Base-by-base conservation (phyloP, 2,888 invertebrate genomes). In the Harmothoe impar region DNA sequence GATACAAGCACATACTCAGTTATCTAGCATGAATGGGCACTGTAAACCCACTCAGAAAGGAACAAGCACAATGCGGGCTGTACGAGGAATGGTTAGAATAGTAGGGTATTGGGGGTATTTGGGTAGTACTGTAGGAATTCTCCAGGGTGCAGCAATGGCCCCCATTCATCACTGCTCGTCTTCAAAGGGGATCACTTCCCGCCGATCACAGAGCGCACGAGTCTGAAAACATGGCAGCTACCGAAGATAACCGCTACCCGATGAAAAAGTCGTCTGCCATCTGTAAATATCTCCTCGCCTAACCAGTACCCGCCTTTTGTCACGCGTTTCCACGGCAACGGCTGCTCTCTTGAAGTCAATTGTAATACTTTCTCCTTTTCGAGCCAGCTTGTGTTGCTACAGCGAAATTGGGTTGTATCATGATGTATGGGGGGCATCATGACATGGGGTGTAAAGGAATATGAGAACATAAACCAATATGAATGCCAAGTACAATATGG, bases 401-500 rank as follows among this genome's bases (percentile, higher is more conserved):
- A 43, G 43, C 43, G 43, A 43, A 43, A 43, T 43, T 43, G 10
- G 43, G 43, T 43, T 43, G 43, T 43, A 43, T 10, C 43, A 43
- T 10, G 43, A 43, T 43, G 43, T 43, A 43, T n/a, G 62, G 62
- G 62, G 62, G 20, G 62, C 23, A n/a, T 62, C 3, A 62, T 62
- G 62, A 43, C 62, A 62, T 62, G 62, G 62, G 62, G n/a, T 3
- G 3, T 43, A 43, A 43, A 43, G 43, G 43, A 10, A 43, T 43
- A 62, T 62, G 62, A 62, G 62, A 62, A n/a, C 62, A 62, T 62
- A 62, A 62, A 62, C 10, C 62, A n/a, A n/a, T n/a, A 20, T n/a
- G n/a, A 62, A 62, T 62, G 62, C 15, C 62, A 62, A 20, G n/a
- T 62, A 20, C 20, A n/a, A 20, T 20, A 20, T 20, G 62, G n/a